Evolutionary conservation across 1,140 invertebrate genomes (phyloP), one percentile per base, ranked within the genome.

Genomic region (Drosophila ambigua): DNA sequence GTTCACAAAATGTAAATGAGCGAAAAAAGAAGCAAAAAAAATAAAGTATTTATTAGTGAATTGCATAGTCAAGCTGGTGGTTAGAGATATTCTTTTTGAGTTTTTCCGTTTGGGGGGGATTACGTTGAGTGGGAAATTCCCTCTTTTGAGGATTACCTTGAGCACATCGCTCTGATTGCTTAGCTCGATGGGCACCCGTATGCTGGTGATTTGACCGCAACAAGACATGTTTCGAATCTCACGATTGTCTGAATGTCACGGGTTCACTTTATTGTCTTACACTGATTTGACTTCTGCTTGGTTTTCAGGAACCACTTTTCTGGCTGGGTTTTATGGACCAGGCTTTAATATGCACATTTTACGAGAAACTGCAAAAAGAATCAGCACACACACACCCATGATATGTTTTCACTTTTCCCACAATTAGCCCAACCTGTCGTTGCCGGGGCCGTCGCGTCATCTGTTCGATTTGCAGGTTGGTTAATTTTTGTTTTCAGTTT

Each of bases 141-240:
- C n/a, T 5, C n/a, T 13, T 9, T 4, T 16, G 11, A 26, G 51
- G 92, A 93, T 94, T 92, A 97, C 96, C 95, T 95, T 96, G 58
- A 96, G 92, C 72, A 94, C 91, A 82, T 97, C 96, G 49, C 96
- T 97, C 90, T 97, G 96, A 73, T 95, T 94, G 82, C 88, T 94
- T 54, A 96, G 92, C 91, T 95, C 95, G 87, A 97, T 95, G 51
- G 96, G 96, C 64, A 94, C 93, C 74, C 94, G 94, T 63, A 97
- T 94, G 23, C 95, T 95, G 65, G 94, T 91, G 48, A 93, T 92
- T 84, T 93, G 94, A 90, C 92, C 92, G 90, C 95, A 95, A 90
- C 95, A 95, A 80, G 95, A 93, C 95, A 95, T 95, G 35, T 64
- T 78, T 57, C 31, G 2, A 5, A 1, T 50, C 16, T 51, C 7